Evolutionary conservation across 2,888 invertebrate species (phyloP).

Genomic region (Adineta ricciae): DNA sequence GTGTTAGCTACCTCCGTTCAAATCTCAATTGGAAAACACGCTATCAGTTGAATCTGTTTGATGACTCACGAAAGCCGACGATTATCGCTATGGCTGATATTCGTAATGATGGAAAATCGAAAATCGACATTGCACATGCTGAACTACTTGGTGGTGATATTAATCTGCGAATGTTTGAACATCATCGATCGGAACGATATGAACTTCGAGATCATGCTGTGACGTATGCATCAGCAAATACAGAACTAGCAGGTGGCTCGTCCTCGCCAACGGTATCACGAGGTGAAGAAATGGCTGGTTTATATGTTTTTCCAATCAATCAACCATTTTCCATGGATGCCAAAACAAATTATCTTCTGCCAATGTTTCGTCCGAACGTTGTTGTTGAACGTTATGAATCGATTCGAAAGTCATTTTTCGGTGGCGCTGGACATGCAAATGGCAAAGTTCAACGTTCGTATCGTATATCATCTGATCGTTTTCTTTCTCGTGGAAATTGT

Average conservation of each 20-base stretch:
- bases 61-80: background rate
- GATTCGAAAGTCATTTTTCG: background rate
- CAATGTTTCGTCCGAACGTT: background rate
- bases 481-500: background rate
- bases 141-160: background rate
- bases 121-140: background rate
- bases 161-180: background rate
- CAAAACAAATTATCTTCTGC: background rate
- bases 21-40: background rate
- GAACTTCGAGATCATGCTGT: background rate
- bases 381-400: background rate
- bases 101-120: background rate
- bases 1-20: background rate
- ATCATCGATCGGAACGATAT: background rate
- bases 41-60: background rate
- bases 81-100: background rate
- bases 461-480: background rate
- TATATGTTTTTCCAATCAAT: background rate
- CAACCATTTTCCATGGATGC: background rate
- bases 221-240: background rate
- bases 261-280: background rate
- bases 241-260: background rate
- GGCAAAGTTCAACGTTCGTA: background rate
- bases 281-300: background rate
- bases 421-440: background rate